Conservation (phyloP, 2,888 invertebrate genomes). For the Nephrotoma flavescens region DNA sequence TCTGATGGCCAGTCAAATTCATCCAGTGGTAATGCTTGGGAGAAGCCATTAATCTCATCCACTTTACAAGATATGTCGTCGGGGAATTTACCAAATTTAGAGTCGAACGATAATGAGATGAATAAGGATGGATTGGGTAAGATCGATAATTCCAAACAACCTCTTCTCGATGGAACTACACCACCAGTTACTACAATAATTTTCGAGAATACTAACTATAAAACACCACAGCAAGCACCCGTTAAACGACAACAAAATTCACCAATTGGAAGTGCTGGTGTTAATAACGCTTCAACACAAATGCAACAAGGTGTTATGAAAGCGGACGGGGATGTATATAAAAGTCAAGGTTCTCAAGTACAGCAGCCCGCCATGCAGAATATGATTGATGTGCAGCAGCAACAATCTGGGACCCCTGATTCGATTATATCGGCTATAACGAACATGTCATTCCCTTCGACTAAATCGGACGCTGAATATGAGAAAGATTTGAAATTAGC, state of each 20-base stretch:
- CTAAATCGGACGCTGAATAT: conserved; percentile 50
- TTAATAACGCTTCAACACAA: conserved; percentile 1
- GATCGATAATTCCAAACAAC: conserved; percentile 12
- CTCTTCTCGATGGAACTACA: conserved; percentile 54
- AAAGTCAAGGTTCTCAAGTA: conserved; percentile 5
- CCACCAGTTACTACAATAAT: conserved; percentile 78
- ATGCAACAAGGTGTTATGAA: conserved; percentile 12
- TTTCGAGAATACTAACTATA: conserved; percentile 84
- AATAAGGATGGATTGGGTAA: conserved; percentile 26
- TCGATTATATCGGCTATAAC: conserved; percentile 41
- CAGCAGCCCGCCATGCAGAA: conserved; percentile 16
- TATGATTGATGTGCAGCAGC: conserved; percentile 34
- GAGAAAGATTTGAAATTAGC: conserved; percentile 80
- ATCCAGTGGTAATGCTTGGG: conserved; percentile 67
- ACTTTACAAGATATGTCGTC: background rate
- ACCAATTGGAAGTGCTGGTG: conserved; percentile 11
- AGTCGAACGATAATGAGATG: background rate
- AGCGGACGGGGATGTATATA: conserved; percentile 12
- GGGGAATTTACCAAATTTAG: background rate
- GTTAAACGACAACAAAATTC: conserved; percentile 30
- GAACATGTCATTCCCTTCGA: conserved; percentile 44
- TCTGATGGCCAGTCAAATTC: conserved; percentile 40
- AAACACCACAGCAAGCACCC: conserved; percentile 49
- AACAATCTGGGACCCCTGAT: conserved; percentile 28
- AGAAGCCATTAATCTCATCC: conserved; percentile 54